Conservation (phyloP, 2,888 invertebrate genomes). For the Cantharis lateralis region DNA sequence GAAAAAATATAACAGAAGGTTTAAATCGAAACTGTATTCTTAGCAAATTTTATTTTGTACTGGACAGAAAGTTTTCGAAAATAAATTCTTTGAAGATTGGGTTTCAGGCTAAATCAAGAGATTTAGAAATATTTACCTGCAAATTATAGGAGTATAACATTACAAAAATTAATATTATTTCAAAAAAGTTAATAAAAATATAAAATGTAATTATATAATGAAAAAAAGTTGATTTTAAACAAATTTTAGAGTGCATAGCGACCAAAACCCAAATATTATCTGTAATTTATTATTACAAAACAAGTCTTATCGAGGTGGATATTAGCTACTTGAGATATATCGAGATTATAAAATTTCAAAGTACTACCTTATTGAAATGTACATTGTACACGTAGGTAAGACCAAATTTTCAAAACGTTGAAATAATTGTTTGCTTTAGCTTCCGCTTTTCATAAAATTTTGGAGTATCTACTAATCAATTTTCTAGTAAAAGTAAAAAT, state of each 20-base stretch:
- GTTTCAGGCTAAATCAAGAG: too few species aligned
- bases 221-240: background rate
- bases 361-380: background rate
- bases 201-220: too few species aligned
- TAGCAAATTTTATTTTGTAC: too few species aligned
- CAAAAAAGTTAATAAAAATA: too few species aligned
- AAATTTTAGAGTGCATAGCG: background rate
- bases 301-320: background rate
- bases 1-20: too few species aligned
- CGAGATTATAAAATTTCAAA: background rate
- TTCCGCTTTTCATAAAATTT: background rate
- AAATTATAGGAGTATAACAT: too few species aligned
- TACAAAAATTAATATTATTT: too few species aligned
- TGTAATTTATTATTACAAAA: background rate
- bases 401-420: background rate
- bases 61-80: too few species aligned
- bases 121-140: too few species aligned
- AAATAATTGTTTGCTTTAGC: background rate
- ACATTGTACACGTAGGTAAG: background rate
- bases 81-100: too few species aligned
- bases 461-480: background rate
- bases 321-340: background rate
- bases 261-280: background rate
- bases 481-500: background rate
- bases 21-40: too few species aligned